A percentile compares a stretch with the other conserved stretches of the same genome.
Evolutionary conservation across 2,888 invertebrate species (phyloP).

Genomic region (Hololepta plana): DNA sequence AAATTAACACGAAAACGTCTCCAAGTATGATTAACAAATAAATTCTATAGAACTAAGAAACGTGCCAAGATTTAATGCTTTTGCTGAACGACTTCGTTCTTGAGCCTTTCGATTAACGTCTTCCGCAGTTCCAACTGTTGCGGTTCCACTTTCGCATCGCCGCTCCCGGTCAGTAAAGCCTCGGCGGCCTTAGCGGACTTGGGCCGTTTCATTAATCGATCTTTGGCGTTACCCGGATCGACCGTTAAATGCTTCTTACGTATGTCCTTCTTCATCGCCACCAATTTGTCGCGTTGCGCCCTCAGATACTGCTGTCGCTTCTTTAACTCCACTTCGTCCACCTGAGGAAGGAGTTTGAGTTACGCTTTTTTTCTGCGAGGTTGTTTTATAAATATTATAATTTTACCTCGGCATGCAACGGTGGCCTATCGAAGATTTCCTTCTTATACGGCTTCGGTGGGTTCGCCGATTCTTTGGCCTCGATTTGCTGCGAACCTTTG

Average conservation of each 20-base stretch:
- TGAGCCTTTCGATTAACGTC: slow-evolving; percentile 68
- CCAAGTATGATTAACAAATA: no score
- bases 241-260: slow-evolving; percentile 60
- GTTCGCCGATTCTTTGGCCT: no score
- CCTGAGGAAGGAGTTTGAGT: slow-evolving; percentile 19
- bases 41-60: background rate
- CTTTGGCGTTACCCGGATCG: slow-evolving; percentile 26
- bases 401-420: slow-evolving; percentile 5
- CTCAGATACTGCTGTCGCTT: slow-evolving; percentile 72
- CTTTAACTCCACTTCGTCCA: slow-evolving; percentile 45
- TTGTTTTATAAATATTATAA: background rate
- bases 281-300: slow-evolving; percentile 76
- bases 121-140: slow-evolving; percentile 61
- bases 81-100: slow-evolving; percentile 64
- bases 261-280: slow-evolving; percentile 76
- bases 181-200: slow-evolving; percentile 60
- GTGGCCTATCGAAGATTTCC: no score
- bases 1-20: no score
- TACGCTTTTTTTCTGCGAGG: background rate
- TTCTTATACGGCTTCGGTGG: no score
- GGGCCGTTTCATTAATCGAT: slow-evolving; percentile 33
- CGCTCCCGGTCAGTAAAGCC: slow-evolving; percentile 33
- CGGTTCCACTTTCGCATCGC: slow-evolving; percentile 24
- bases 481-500: no score
- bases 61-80: slow-evolving; percentile 7